Base-by-base conservation (phyloP, 2,113 vertebrate species). In the Passer montanus region DNA sequence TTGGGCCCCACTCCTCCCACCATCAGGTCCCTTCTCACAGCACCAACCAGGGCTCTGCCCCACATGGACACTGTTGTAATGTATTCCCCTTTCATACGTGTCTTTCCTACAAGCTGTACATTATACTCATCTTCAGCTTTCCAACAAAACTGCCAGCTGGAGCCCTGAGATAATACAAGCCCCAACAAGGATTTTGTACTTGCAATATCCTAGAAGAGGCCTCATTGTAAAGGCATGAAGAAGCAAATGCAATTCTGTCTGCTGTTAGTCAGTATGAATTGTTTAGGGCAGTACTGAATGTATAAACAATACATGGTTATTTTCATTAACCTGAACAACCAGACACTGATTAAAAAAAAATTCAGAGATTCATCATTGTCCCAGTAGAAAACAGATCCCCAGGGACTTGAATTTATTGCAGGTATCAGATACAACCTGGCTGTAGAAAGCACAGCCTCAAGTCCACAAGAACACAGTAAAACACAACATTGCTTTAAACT, bases 31-130 rank as follows among this genome's bases (percentile, higher is more conserved):
- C 8, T 72, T 67, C 79, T 46, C 70, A 74, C 0, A 0, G 15
- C 64, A 84, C 22, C 60, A 68, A 19, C 19, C 18, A 58, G 50
- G 19, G 47, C n/a, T 69, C 62, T 63, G 31, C 26, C 21, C 21
- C 28, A 55, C 15, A 13, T 6, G 1, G 14, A 64, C 39, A 70
- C 28, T 0, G 0, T 39, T 31, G 30, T 27, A 21, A 43, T 21
- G 4, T 20, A 33, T 10, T 87, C 52, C 68, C 46, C 39, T 72
- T 59, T 35, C 33, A 33, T 17, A 24, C 0, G 0, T 10, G 39
- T 10, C 66, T 19, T 23, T 17, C 43, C 43, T 43, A 43, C 50
- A 31, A 68, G 43, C 60, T 49, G 33, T 31, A 35, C 6, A 17
- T 28, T 35, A 26, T 7, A 16, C 27, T n/a, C 21, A 30, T 46